Evolutionary conservation across 2,797 vertebrate species (phyloP).

Genomic region (Echeneis naucrates): DNA sequence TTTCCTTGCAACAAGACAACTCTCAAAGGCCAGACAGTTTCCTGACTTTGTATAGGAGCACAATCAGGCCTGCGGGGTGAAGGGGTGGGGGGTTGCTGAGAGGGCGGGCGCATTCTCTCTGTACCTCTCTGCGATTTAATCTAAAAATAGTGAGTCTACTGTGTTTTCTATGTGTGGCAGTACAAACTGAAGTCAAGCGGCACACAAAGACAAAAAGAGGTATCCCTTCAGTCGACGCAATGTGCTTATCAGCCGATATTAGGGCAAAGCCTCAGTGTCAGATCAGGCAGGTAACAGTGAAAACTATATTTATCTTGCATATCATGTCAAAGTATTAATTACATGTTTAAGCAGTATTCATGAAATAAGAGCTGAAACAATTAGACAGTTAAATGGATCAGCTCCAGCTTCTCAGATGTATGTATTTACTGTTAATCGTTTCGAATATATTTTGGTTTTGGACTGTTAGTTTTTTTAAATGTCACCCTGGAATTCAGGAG

Average conservation of each 20-base stretch:
- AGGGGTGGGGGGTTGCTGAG: neutral
- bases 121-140: conserved; percentile 63
- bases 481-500: neutral
- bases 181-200: conserved; percentile 19
- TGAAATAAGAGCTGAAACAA: neutral
- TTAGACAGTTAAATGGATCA: neutral
- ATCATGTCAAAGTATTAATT: neutral
- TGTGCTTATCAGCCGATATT: neutral
- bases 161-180: conserved; percentile 61
- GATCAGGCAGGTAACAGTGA: neutral
- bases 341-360: neutral
- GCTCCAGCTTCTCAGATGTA: neutral
- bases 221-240: neutral
- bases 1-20: conserved; percentile 75
- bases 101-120: conserved; percentile 50
- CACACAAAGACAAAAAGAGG: conserved; percentile 2
- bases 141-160: conserved; percentile 77
- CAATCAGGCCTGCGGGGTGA: conserved; percentile 74
- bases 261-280: conserved; percentile 4
- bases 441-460: neutral
- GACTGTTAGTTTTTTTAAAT: neutral
- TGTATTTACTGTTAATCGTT: neutral
- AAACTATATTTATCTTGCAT: neutral
- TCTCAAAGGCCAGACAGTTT: conserved; percentile 80
- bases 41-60: conserved; percentile 88